Conservation (phyloP, 2,888 invertebrate genomes). For the Polyommatus icarus region DNA sequence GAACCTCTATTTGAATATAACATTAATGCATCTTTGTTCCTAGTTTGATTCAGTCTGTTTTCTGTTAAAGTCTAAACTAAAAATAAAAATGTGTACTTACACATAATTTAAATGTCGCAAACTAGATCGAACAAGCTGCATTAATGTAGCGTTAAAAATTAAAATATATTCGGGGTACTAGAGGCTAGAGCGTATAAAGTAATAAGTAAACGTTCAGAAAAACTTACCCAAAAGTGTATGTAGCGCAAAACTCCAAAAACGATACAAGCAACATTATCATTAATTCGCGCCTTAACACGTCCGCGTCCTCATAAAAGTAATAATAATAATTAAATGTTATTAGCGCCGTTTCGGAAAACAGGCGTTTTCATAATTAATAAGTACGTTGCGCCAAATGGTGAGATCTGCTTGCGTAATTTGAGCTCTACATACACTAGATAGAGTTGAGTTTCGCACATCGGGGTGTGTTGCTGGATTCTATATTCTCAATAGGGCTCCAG, state of each 20-base stretch:
- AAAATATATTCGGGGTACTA: too few relatives aligned
- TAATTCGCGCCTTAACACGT: not conserved
- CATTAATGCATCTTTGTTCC: too few relatives aligned
- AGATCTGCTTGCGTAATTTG: not conserved
- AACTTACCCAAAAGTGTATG: not conserved
- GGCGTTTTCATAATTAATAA: conserved; percentile 30
- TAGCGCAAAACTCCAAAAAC: conserved; percentile 1
- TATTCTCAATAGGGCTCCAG: conserved; percentile 15
- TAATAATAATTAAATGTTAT: conserved; percentile 27
- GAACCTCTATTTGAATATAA: too few relatives aligned
- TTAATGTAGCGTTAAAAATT: too few relatives aligned
- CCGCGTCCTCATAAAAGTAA: conserved; percentile 21
- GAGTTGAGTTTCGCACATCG: not conserved
- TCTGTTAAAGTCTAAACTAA: too few relatives aligned
- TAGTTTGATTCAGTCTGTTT: too few relatives aligned
- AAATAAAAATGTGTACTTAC: too few relatives aligned
- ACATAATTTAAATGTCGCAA: too few relatives aligned
- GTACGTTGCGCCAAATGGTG: conserved; percentile 14
- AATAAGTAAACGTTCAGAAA: not conserved
- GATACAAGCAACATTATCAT: not conserved
- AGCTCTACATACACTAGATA: not conserved
- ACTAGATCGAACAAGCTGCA: too few relatives aligned
- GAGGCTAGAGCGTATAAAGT: too few relatives aligned
- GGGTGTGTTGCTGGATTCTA: not conserved
- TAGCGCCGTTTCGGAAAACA: conserved; percentile 22